Base-by-base conservation (phyloP, 2,113 vertebrate species). In the Osmerus mordax region DNA sequence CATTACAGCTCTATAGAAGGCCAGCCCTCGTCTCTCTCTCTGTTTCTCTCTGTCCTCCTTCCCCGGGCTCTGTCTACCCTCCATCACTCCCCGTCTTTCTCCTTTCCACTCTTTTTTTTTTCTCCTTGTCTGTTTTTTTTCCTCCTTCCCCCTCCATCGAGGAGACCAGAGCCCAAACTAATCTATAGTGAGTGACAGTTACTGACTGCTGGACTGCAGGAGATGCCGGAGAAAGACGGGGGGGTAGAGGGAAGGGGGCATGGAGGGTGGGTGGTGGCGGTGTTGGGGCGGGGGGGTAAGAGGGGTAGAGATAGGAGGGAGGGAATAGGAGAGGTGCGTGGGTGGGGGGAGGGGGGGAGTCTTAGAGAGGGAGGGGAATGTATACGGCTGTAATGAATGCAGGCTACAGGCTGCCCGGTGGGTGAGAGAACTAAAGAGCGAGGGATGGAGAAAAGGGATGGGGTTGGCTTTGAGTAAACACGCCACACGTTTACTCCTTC, bases 171-270 rank as follows among this genome's bases (percentile, higher is more conserved):
- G 60, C 63, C 60, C 64, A 65, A 73, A 60, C 55, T 64, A 70
- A 74, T 63, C 67, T 70, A 54, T 47, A 69, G 67, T 65, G 71
- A 78, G 67, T 70, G 62, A 55, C 61, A 78, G 60, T 55, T 73
- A 74, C 61, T 29, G 71, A 70, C 54, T 72, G 25, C 36, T 29
- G 71, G 67, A n/a, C 71, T 70, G 60, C 67, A 16, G 63, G 21
- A 59, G 21, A 28, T 16, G 75, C 74, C 4, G 19, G 25, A 69
- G 66, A 4, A 55, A 54, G 32, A 0, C 4, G n/a, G 54, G 16
- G 59, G 71, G 25, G 52, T 64, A 77, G 67, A 72, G 28, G 18
- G 4, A 66, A 62, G 12, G 28, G 3, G 36, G 52, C 54, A 80
- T 51, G 18, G 75, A 65, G 63, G 70, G 71, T 21, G 56, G 78